Evolutionary conservation across 2,797 vertebrate genomes (phyloP), one percentile per base, ranked within the genome.

Genomic region (Natrix natrix): DNA sequence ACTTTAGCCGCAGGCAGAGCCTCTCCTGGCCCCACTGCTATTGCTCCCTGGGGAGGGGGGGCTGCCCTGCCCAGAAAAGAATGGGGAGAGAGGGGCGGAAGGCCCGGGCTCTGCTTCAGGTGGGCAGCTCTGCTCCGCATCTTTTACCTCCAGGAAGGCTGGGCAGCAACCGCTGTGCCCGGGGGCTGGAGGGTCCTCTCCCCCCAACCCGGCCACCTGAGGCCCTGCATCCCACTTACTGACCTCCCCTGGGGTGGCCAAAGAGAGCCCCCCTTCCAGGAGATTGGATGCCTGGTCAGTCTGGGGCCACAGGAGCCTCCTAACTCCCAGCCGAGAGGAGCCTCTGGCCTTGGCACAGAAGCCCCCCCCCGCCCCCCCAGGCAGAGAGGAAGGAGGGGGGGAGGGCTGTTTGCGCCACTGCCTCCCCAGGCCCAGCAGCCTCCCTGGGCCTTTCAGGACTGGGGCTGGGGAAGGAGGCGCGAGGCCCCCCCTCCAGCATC

Each of bases 31-130:
- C 86, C 69, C 12, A 3, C 69, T 74, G 59, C 26, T 20, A 7
- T 7, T 3, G 37, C 4, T 86, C 94, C 96, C 95, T 95, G 97
- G 95, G 96, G 96, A 97, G 96, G 96, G 43, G 43, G 43, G 91
- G 95, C 97, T 97, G 97, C 98, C 97, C 83, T 96, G 96, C 86
- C 92, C 96, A 96, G 97, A 74, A 17, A 98, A 98, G 97, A 98
- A 98, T 97, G 97, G 97, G 97, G 78, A 97, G 97, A 98, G 97
- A 16, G 63, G 60, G 0, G 60, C 2, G 4, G 97, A 98, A 98
- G 97, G 97, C 97, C 96, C 97, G 97, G 10, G 98, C 97, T 97
- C 97, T 97, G 97, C 97, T 98, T 98, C 98, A 98, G 98, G 98
- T 98, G 98, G 97, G 83, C 97, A 98, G 97, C 97, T 97, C 97